A percentile compares a stretch with the other conserved stretches of the same genome.
Evolutionary conservation across 92 coral and sea anemone genomes (phyloP).

Genomic region (Bergia puertoricense): DNA sequence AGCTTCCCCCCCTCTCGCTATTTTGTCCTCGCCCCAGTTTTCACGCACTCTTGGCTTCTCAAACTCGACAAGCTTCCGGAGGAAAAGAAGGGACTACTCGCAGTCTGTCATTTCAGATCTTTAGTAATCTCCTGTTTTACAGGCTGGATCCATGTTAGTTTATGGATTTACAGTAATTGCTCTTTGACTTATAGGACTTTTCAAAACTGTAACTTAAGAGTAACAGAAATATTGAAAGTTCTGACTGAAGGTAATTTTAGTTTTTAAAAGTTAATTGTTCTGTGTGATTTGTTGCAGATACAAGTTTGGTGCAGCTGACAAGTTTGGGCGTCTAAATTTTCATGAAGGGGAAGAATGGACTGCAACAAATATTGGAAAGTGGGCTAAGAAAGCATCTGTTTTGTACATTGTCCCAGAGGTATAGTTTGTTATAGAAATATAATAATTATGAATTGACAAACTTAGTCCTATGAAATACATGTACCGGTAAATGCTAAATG

Average conservation of each 20-base stretch:
- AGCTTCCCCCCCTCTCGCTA: no score
- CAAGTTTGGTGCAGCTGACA: slow-evolving; percentile 61
- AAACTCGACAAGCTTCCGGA: no score
- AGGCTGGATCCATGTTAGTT: no score
- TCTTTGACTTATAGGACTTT: no score
- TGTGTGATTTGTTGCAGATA: slow-evolving; percentile 26
- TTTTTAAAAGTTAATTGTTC: not conserved
- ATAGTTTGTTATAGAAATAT: not conserved
- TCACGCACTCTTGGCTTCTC: no score
- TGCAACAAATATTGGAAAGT: slow-evolving; percentile 45
- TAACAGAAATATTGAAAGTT: not conserved
- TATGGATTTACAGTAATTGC: no score
- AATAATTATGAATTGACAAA: not conserved
- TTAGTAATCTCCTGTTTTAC: no score
- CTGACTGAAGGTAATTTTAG: not conserved
- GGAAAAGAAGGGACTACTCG: no score
- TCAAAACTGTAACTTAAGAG: no score
- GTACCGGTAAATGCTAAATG: not conserved
- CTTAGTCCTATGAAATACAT: not conserved
- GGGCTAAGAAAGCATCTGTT: slow-evolving; percentile 61
- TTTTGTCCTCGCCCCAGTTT: no score
- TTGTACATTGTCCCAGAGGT: slow-evolving; percentile 60
- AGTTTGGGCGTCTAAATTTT: slow-evolving; percentile 53
- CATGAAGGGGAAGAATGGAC: slow-evolving; percentile 55
- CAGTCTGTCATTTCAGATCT: no score